Conservation (phyloP, 2,113 vertebrate species). For the Gymnarchus niloticus region DNA sequence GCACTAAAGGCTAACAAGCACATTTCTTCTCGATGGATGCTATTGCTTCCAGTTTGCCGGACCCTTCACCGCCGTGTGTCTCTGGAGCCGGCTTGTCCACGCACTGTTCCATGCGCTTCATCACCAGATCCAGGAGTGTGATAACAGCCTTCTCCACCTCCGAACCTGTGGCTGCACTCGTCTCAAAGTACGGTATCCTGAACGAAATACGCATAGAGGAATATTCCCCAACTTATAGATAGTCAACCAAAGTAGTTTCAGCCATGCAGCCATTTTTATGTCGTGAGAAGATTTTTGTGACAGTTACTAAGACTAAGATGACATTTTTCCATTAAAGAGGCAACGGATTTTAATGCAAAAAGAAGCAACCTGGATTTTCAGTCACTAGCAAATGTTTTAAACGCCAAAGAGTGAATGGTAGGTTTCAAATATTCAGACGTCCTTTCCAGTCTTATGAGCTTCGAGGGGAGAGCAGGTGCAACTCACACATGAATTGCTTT, state of each 20-base stretch:
- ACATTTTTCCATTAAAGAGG: not conserved
- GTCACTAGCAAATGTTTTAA: not conserved
- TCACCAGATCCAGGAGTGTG: constrained; percentile 87
- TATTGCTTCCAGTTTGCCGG: constrained; percentile 62
- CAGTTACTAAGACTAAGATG: not conserved
- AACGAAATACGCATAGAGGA: not conserved
- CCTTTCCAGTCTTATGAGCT: not conserved
- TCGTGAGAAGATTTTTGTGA: not conserved
- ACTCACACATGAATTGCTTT: not conserved
- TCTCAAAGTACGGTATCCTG: constrained; percentile 91
- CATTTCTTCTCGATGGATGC: constrained; percentile 73
- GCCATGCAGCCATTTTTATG: not conserved
- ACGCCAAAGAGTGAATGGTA: not conserved
- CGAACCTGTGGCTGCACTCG: constrained; percentile 81
- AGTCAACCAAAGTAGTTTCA: not conserved
- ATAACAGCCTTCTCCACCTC: constrained; percentile 83
- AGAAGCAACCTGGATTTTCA: not conserved
- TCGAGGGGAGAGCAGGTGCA: not conserved
- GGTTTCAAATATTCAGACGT: not conserved
- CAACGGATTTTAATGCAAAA: not conserved
- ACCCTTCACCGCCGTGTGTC: constrained; percentile 64
- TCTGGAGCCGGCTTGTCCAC: constrained; percentile 75
- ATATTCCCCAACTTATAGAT: not conserved
- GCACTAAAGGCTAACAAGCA: constrained; percentile 66
- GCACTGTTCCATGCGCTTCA: constrained; percentile 94